A percentile compares a stretch with the other conserved stretches of the same genome.
Conservation (phyloP, 1,140 invertebrate genomes). For the Phortica variegata region DNA sequence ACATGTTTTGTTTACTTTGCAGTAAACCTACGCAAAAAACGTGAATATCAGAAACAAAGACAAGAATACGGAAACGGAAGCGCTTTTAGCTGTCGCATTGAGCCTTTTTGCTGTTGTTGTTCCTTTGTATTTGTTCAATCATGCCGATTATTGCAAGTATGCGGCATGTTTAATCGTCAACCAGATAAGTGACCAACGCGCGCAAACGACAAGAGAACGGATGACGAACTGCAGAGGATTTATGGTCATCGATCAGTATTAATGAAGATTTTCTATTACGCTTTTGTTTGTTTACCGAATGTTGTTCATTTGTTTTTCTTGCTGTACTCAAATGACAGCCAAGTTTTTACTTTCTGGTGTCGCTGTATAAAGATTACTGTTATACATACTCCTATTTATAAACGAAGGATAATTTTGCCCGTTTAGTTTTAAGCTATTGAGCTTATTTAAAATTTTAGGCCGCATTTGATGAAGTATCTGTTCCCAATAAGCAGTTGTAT, state of each 20-base stretch:
- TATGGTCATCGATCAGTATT: constrained; percentile 56
- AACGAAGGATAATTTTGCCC: too few relatives aligned
- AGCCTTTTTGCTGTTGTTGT: constrained; percentile 11
- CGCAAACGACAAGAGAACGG: too few relatives aligned
- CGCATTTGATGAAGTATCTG: too few relatives aligned
- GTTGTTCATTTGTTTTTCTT: too few relatives aligned
- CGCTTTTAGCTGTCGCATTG: constrained; percentile 52
- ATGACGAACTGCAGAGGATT: constrained; percentile 32
- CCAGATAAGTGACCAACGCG: constrained; percentile 21
- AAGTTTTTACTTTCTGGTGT: too few relatives aligned
- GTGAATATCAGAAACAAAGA: constrained; percentile 44
- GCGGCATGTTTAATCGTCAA: constrained; percentile 15
- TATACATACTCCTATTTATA: too few relatives aligned
- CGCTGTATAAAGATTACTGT: too few relatives aligned
- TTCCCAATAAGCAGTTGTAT: too few relatives aligned
- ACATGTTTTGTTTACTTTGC: too few relatives aligned
- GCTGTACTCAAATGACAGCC: too few relatives aligned
- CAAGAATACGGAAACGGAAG: constrained; percentile 52
- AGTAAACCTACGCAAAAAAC: neutral
- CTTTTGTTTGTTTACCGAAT: neutral
- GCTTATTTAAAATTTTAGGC: too few relatives aligned
- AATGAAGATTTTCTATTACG: constrained; percentile 47
- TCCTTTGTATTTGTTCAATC: constrained; percentile 40
- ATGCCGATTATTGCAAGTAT: constrained; percentile 47
- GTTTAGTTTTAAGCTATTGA: too few relatives aligned